Evolutionary conservation across 2,113 vertebrate genomes (phyloP).

Genomic region (Hyaena hyaena): DNA sequence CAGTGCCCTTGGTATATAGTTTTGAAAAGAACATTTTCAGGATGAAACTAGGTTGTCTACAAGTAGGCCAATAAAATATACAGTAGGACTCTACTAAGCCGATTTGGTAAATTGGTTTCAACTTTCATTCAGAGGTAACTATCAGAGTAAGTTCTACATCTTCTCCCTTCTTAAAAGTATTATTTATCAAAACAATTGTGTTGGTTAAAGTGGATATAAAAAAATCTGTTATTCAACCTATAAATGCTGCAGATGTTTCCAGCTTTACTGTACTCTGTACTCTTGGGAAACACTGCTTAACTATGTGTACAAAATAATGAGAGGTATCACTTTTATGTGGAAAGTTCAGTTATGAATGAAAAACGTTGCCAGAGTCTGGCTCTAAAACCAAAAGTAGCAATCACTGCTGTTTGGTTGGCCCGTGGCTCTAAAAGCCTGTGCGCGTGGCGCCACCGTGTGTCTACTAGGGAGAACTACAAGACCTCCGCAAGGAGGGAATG

Average conservation of each 20-base stretch:
- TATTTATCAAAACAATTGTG: background rate
- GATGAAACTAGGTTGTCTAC: background rate
- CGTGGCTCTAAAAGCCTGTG: background rate
- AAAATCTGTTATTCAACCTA: background rate
- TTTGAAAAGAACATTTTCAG: background rate
- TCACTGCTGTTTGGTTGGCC: background rate
- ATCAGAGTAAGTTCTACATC: background rate
- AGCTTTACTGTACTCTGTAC: background rate
- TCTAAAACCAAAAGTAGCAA: background rate
- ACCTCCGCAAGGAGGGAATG: background rate
- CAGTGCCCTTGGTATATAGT: background rate
- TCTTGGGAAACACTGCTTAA: background rate
- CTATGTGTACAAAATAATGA: background rate
- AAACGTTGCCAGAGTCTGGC: background rate
- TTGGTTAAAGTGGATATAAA: background rate
- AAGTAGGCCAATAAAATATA: background rate
- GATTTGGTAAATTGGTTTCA: background rate
- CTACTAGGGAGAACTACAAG: slow-evolving; percentile 58
- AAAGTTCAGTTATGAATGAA: slow-evolving; percentile 21
- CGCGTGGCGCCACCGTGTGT: slow-evolving; percentile 78
- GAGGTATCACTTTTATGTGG: background rate
- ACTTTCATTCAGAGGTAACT: background rate
- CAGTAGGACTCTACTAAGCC: background rate
- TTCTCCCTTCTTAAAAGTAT: background rate
- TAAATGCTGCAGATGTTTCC: background rate